Percentiles rank a stretch among this genome's conserved stretches.
phyloP scores from a whole-genome alignment of 2,888 invertebrate genomes.

The Hyppa rectilinea region DNA sequence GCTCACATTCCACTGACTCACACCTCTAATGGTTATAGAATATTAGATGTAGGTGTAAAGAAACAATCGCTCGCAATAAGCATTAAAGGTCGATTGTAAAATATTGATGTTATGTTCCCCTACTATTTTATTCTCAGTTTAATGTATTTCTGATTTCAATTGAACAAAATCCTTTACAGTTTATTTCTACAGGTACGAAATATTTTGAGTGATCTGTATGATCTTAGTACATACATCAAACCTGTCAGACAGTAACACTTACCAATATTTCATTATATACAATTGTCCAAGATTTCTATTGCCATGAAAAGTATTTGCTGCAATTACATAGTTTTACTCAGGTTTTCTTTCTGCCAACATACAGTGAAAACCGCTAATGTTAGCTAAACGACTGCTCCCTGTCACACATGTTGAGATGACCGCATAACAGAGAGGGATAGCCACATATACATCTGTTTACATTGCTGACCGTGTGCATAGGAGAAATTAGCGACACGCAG shows the following conservation, averaged over 20 bases:
- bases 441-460: slow-evolving; percentile 58
- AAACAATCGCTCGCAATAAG: slow-evolving; percentile 46
- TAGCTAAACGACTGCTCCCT: slow-evolving; percentile 41
- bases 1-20: slow-evolving; percentile 67
- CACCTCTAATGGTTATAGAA: slow-evolving; percentile 46
- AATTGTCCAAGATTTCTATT: slow-evolving; percentile 56
- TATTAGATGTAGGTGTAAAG: slow-evolving; percentile 57
- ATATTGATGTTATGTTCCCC: slow-evolving; percentile 32
- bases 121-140: slow-evolving; percentile 32
- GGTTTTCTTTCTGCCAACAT: slow-evolving; percentile 59
- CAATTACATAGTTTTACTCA: slow-evolving; percentile 61
- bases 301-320: slow-evolving; percentile 57
- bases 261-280: slow-evolving; percentile 31
- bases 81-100: slow-evolving; percentile 47
- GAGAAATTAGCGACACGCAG: slow-evolving; percentile 69
- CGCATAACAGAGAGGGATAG: slow-evolving; percentile 57
- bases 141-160: slow-evolving; percentile 37
- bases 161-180: slow-evolving; percentile 9
- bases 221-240: slow-evolving; percentile 3
- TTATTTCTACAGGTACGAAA: slow-evolving; percentile 1
- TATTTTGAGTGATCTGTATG: neutral
- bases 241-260: neutral
- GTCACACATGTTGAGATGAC: slow-evolving; percentile 46
- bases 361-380: slow-evolving; percentile 60
- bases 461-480: slow-evolving; percentile 62